Base-by-base conservation (phyloP, 2,888 invertebrate genomes). In the Zootermopsis nevadensis region DNA sequence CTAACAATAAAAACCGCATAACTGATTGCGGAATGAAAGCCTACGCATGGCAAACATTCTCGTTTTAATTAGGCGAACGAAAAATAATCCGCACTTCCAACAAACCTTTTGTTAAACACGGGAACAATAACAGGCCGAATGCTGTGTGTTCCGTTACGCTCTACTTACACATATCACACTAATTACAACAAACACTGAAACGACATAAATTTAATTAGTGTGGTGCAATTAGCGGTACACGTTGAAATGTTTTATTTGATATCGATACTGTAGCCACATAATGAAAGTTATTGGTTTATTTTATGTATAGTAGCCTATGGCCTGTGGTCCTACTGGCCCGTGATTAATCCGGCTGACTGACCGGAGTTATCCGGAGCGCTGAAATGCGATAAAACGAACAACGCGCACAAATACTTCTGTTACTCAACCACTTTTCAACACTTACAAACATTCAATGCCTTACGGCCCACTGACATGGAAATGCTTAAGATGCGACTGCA, bases 151-250 rank as follows among this genome's bases (percentile, higher is more conserved):
- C n/a, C 27, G 60, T n/a, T 15, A 60, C 27, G 60, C 60, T 60
- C 60, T 60, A 60, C n/a, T 60, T 60, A 60, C 12, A 48, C 48
- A 69, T 69, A 3, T 27, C 7, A 19, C 69, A 69, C 69, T 69
- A 69, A 69, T 69, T 69, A 33, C 30, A 31, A 33, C 69, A 69
- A 69, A 69, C 69, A 69, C 69, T 69, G 69, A 30, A 38, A 38
- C 12, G 74, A 24, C 74, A 69, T 74, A 74, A 35, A 74, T 74
- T 74, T 74, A 74, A 74, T 74, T 74, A 74, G 74, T n/a, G 35
- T 24, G 33, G 24, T n/a, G 74, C 74, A 74, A 74, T 74, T 74
- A 74, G n/a, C 74, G 10, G 33, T 24, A 31, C 22, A 66, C 27
- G 66, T 48, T 48, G n/a, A n/a, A 48, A 48, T 48, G 48, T 15